Conservation (phyloP, 2,888 invertebrate genomes). For the Carterocephalus palaemon region DNA sequence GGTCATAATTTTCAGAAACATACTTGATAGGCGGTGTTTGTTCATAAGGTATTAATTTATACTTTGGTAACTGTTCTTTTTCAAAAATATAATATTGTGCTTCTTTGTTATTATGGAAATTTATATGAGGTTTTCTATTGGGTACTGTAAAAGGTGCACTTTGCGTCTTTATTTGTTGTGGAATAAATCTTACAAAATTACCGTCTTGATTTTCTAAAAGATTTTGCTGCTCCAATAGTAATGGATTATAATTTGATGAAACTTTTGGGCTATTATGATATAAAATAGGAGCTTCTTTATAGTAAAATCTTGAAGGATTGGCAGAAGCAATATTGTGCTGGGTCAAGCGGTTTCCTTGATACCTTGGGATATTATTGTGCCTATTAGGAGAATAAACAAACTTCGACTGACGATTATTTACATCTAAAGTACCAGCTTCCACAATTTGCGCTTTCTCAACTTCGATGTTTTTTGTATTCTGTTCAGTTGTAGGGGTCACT, state of each 20-base stretch:
- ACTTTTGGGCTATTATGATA: slow-evolving; percentile 47
- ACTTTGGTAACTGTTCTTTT: slow-evolving; percentile 58
- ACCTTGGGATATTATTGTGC: slow-evolving; percentile 62
- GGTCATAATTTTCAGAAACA: slow-evolving; percentile 36
- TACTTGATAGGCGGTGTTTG: slow-evolving; percentile 66
- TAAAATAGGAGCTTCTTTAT: slow-evolving; percentile 52
- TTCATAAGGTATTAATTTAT: slow-evolving; percentile 72
- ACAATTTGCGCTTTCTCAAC: slow-evolving; percentile 67
- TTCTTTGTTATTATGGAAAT: slow-evolving; percentile 51
- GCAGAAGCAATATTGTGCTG: slow-evolving; percentile 71
- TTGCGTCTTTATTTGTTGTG: slow-evolving; percentile 49
- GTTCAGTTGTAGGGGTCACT: slow-evolving; percentile 57
- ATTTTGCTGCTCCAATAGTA: slow-evolving; percentile 42
- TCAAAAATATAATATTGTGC: slow-evolving; percentile 59
- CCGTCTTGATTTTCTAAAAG: slow-evolving; percentile 42
- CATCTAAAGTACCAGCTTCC: slow-evolving; percentile 47
- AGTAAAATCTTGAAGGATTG: slow-evolving; percentile 64
- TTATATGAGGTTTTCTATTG: slow-evolving; percentile 54
- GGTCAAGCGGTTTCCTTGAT: slow-evolving; percentile 69
- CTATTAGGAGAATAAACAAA: slow-evolving; percentile 50
- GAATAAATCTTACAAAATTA: slow-evolving; percentile 45
- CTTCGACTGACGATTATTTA: slow-evolving; percentile 54
- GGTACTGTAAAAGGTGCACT: slow-evolving; percentile 41
- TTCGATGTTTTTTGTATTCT: slow-evolving; percentile 50
- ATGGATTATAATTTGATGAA: slow-evolving; percentile 48